Evolutionary conservation across 1,140 invertebrate species (phyloP).

Genomic region (Brachionus rotundiformis): DNA sequence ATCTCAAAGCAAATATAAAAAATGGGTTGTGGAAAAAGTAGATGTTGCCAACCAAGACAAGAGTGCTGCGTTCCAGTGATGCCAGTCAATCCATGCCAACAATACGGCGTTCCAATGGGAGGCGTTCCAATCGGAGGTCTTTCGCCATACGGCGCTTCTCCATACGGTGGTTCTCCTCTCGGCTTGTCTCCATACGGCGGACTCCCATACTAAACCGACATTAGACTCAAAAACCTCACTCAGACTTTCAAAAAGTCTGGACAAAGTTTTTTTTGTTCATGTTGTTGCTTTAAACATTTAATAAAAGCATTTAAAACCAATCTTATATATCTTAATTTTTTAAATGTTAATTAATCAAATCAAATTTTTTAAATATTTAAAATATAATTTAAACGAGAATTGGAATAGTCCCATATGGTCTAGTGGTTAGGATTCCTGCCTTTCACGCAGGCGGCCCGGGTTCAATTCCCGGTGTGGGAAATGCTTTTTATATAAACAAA

Average conservation of each 20-base stretch:
- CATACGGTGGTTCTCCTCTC: neutral
- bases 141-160: neutral
- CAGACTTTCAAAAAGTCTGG: neutral
- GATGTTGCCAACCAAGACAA: neutral
- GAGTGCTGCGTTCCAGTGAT: neutral
- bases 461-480: conserved; percentile 15
- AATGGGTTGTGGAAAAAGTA: neutral
- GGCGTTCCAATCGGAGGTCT: neutral
- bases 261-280: neutral
- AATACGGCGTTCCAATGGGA: neutral
- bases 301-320: neutral
- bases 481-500: neutral
- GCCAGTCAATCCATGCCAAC: neutral
- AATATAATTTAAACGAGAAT: too few relatives aligned
- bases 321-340: too few relatives aligned
- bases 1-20: neutral
- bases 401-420: conserved; percentile 1
- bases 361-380: neutral
- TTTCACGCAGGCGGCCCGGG: conserved; percentile 9
- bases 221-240: neutral
- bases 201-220: neutral
- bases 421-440: conserved; percentile 15
- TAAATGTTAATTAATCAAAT: too few relatives aligned
- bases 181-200: neutral
- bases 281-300: neutral